These are phyloP conservation scores for Nyctereutes procyonoides DNA, from an alignment of 2,113 vertebrate species.

Conservation along the genomic window DNA sequence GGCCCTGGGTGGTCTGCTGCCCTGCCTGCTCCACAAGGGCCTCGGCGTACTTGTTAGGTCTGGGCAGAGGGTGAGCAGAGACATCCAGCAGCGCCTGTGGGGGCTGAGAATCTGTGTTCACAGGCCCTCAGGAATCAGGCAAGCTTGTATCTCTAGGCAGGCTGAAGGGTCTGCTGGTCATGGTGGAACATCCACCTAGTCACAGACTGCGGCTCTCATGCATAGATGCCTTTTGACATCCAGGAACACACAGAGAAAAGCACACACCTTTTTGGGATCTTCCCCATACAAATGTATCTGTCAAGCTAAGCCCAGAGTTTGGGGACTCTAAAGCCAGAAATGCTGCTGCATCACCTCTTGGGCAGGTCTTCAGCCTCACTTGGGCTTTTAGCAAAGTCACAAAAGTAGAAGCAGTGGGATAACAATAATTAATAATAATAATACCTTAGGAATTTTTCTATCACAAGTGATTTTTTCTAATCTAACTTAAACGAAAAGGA, in stretches of 20 bases:
- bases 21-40: background rate
- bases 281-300: background rate
- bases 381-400: background rate
- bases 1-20: background rate
- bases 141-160: background rate
- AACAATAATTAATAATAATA: background rate
- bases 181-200: accelerated
- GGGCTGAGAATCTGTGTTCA: background rate
- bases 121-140: background rate
- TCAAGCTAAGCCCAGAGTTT: background rate
- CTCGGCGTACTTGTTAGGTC: background rate
- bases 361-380: background rate
- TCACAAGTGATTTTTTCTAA: background rate
- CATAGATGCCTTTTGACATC: background rate
- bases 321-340: background rate
- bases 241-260: background rate
- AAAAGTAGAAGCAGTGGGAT: background rate
- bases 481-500: background rate
- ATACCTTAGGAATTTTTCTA: background rate
- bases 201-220: background rate
- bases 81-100: background rate
- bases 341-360: background rate
- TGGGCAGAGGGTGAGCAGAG: background rate
- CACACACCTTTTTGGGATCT: too few species aligned
- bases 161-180: accelerated